These are phyloP conservation scores for Camponotus vicinus DNA, from an alignment of 1,140 invertebrate species.

Conservation along the genomic window DNA sequence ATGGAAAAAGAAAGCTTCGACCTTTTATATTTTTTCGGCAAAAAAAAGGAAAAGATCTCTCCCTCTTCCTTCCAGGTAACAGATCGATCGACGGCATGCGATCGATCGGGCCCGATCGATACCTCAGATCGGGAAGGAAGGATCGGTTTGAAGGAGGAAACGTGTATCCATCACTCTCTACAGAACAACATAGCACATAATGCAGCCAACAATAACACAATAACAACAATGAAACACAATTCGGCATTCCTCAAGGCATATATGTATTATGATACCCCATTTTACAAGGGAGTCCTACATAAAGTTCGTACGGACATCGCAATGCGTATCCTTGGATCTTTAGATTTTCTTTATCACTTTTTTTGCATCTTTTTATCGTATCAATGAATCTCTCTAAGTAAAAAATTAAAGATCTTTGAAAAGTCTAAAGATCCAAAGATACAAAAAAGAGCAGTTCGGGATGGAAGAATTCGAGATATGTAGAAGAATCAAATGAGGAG, in stretches of 20 bases:
- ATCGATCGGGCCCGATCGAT: background rate
- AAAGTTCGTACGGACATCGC: background rate
- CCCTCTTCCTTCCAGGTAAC: slow-evolving; percentile 4
- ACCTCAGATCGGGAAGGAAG: background rate
- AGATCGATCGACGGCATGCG: background rate
- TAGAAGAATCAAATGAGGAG: background rate
- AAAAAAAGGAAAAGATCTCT: slow-evolving; percentile 13
- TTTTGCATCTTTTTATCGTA: background rate
- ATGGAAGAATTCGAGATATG: slow-evolving; percentile 2
- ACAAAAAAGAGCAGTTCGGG: background rate
- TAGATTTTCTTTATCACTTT: background rate
- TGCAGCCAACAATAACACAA: slow-evolving; percentile 75
- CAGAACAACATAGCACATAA: slow-evolving; percentile 67
- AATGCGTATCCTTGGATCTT: slow-evolving; percentile 23
- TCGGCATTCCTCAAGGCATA: slow-evolving; percentile 69
- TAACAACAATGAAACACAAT: slow-evolving; percentile 74
- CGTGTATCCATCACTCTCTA: background rate
- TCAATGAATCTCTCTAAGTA: background rate
- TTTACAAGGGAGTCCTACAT: background rate
- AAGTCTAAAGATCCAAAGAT: slow-evolving; percentile 13
- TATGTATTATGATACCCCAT: background rate
- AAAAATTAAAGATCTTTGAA: background rate
- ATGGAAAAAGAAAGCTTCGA: slow-evolving; percentile 36
- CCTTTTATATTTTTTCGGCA: slow-evolving; percentile 22
- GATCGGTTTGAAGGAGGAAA: background rate